Conservation (phyloP, 2,113 vertebrate genomes). For the Cynoglossus semilaevis region DNA sequence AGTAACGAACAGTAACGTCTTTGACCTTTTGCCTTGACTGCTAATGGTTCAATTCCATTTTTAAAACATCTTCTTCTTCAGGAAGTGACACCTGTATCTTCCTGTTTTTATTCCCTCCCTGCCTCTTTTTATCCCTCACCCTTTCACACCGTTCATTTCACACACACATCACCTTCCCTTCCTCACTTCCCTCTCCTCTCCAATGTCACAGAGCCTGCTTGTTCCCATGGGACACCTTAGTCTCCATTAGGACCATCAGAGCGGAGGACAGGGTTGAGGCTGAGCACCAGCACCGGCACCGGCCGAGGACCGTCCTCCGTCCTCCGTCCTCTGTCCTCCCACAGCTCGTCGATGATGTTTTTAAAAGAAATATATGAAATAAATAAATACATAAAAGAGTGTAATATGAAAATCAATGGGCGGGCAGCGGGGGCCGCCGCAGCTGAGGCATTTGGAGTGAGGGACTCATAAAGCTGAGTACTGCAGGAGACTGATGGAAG, state of each 20-base stretch:
- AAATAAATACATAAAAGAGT: slow-evolving; percentile 82
- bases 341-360: slow-evolving; percentile 80
- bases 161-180: slow-evolving; percentile 1
- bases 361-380: slow-evolving; percentile 85
- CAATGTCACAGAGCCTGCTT: slow-evolving; percentile 37
- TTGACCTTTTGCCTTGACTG: no score
- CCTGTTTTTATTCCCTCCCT: no score
- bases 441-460: slow-evolving; percentile 66
- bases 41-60: no score
- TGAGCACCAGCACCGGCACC: slow-evolving; percentile 75
- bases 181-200: slow-evolving; percentile 24
- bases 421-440: slow-evolving; percentile 56
- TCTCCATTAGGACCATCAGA: slow-evolving; percentile 82
- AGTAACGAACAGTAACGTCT: no score
- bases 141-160: background rate
- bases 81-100: no score
- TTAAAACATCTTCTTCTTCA: no score
- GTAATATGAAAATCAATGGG: slow-evolving; percentile 83
- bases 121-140: slow-evolving; percentile 4
- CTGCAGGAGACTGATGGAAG: slow-evolving; percentile 73
- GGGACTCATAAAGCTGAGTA: slow-evolving; percentile 77
- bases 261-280: slow-evolving; percentile 73
- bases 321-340: slow-evolving; percentile 72
- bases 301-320: slow-evolving; percentile 69
- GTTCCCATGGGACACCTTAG: slow-evolving; percentile 76